Conservation (phyloP, 64 coral and sea anemone species). For the Trachythela sp. region DNA sequence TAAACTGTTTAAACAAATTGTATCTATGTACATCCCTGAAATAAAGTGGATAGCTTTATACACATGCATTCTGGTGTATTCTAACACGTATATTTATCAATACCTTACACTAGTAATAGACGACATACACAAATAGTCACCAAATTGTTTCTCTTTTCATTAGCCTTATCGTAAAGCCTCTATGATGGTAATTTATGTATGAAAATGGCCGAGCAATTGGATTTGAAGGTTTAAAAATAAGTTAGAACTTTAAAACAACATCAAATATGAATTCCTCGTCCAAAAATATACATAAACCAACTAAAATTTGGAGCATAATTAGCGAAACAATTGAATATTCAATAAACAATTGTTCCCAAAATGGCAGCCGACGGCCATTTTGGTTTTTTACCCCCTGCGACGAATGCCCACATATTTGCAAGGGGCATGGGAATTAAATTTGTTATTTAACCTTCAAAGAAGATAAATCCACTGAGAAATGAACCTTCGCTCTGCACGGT, state of each 20-base stretch:
- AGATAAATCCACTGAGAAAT: constrained; percentile 10
- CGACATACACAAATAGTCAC: no score
- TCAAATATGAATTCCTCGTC: background rate
- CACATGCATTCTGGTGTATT: background rate
- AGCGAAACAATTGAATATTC: background rate
- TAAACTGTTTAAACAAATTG: constrained; percentile 13
- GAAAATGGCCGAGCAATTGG: background rate
- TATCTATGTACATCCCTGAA: background rate
- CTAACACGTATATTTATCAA: no score
- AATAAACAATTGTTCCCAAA: background rate
- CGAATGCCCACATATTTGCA: background rate
- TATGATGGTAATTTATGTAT: background rate
- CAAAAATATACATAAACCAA: background rate
- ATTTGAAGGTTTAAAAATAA: background rate
- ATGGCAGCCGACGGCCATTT: background rate
- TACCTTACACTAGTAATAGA: no score
- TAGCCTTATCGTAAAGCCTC: background rate
- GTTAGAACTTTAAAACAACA: background rate
- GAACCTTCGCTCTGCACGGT: background rate
- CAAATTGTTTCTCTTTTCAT: no score
- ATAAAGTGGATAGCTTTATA: constrained; percentile 8
- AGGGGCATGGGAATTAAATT: background rate
- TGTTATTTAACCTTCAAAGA: constrained; percentile 15
- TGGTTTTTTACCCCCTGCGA: background rate
- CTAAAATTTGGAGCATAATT: background rate